phyloP scores from a whole-genome alignment of 2,888 invertebrate genomes.

The Conomelus anceps region DNA sequence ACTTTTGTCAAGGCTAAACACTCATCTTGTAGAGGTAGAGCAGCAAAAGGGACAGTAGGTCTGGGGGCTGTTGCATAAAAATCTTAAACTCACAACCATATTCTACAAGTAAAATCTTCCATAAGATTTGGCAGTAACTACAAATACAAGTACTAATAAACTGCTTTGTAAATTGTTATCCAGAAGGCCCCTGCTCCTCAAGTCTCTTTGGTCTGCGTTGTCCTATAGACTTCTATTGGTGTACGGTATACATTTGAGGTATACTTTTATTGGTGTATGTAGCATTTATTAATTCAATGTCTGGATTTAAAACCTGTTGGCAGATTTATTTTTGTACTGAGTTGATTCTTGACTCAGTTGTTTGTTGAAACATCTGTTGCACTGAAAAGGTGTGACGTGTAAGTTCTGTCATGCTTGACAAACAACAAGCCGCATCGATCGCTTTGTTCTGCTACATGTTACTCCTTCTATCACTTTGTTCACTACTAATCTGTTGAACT shows the following conservation, averaged over 20 bases:
- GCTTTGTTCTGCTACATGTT: neutral
- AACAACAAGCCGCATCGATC: neutral
- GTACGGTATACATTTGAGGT: neutral
- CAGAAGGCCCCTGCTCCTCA: too few species aligned
- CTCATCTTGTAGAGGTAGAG: too few species aligned
- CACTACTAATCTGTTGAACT: neutral
- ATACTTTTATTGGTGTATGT: neutral
- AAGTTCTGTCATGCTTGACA: neutral
- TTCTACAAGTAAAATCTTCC: too few species aligned
- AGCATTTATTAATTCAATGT: neutral
- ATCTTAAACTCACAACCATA: too few species aligned
- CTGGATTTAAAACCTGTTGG: neutral
- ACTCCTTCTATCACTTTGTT: neutral
- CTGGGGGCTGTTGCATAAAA: too few species aligned
- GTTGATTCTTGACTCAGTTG: neutral
- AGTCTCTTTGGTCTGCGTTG: too few species aligned
- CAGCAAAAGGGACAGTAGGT: too few species aligned
- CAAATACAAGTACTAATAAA: too few species aligned
- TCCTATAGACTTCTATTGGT: too few species aligned
- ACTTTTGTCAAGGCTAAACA: too few species aligned
- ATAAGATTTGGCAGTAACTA: too few species aligned
- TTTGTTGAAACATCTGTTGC: neutral
- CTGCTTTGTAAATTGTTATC: too few species aligned
- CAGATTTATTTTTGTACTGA: neutral
- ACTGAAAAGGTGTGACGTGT: neutral